Conservation (phyloP, 2,113 vertebrate species). For the Corydoras maculifer region DNA sequence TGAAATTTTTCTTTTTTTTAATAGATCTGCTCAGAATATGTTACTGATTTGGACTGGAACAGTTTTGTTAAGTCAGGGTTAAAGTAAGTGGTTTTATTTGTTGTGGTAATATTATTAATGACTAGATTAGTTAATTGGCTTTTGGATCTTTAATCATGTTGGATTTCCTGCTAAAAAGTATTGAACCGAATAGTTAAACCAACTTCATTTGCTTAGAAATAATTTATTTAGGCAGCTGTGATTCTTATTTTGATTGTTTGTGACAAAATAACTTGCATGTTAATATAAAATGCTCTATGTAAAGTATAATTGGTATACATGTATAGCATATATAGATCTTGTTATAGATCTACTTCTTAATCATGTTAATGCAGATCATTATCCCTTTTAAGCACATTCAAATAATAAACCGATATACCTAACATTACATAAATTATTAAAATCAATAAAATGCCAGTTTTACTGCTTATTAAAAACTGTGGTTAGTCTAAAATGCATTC, state of each 20-base stretch:
- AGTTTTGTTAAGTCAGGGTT: constrained; percentile 80
- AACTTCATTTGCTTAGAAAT: too few species aligned
- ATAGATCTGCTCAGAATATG: constrained; percentile 62
- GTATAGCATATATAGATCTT: too few species aligned
- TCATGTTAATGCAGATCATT: background rate
- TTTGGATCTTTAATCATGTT: background rate
- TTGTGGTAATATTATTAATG: background rate
- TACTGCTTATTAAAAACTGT: too few species aligned
- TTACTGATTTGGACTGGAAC: constrained; percentile 78
- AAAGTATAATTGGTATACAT: too few species aligned
- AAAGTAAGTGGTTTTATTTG: constrained; percentile 55
- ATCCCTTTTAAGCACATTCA: background rate
- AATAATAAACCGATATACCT: background rate
- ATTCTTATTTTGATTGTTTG: too few species aligned
- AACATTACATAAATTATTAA: background rate
- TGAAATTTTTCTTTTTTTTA: too few species aligned
- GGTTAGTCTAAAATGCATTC: too few species aligned
- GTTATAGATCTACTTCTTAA: too few species aligned
- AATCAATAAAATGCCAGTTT: too few species aligned
- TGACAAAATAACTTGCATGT: too few species aligned
- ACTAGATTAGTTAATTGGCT: background rate
- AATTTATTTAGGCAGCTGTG: too few species aligned
- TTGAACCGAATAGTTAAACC: background rate
- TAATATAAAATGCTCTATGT: too few species aligned
- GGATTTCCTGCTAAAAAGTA: background rate